Conservation (phyloP, 2,888 invertebrate species). For the Neria commutata region DNA sequence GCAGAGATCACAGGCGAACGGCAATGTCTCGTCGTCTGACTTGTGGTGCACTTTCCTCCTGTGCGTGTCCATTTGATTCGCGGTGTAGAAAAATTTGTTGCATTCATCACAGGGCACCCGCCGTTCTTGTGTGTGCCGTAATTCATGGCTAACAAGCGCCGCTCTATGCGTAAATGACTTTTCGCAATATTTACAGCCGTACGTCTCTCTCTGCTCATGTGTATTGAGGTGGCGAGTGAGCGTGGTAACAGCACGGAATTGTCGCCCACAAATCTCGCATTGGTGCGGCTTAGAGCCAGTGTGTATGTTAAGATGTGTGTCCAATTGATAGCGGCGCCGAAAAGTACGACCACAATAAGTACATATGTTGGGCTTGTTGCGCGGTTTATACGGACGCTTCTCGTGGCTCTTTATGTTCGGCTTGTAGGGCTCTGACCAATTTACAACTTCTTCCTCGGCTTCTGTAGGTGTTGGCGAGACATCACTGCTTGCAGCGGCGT, state of each 20-base stretch:
- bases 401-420: slow-evolving; percentile 20
- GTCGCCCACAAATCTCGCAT: slow-evolving; percentile 42
- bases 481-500: not conserved
- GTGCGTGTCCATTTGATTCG: slow-evolving; percentile 44
- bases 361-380: slow-evolving; percentile 36
- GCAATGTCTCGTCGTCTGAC: not conserved
- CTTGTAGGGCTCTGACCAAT: slow-evolving; percentile 26
- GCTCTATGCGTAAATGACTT: slow-evolving; percentile 40
- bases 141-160: slow-evolving; percentile 40
- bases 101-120: slow-evolving; percentile 35
- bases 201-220: slow-evolving; percentile 31
- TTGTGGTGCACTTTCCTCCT: slow-evolving; percentile 37
- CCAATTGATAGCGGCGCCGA: slow-evolving; percentile 39
- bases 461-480: not conserved
- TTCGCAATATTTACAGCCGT: slow-evolving; percentile 36
- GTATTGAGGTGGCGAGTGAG: slow-evolving; percentile 41
- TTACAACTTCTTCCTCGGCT: slow-evolving; percentile 13
- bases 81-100: slow-evolving; percentile 40
- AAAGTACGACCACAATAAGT: slow-evolving; percentile 42
- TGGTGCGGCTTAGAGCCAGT: slow-evolving; percentile 42
- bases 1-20: slow-evolving; percentile 38
- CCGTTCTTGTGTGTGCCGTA: slow-evolving; percentile 41
- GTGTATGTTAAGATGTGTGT: slow-evolving; percentile 43
- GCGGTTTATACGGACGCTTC: slow-evolving; percentile 33
- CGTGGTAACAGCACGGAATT: slow-evolving; percentile 42